phyloP scores from a whole-genome alignment of 2,113 vertebrate species.

The Salvelinus namaycush region DNA sequence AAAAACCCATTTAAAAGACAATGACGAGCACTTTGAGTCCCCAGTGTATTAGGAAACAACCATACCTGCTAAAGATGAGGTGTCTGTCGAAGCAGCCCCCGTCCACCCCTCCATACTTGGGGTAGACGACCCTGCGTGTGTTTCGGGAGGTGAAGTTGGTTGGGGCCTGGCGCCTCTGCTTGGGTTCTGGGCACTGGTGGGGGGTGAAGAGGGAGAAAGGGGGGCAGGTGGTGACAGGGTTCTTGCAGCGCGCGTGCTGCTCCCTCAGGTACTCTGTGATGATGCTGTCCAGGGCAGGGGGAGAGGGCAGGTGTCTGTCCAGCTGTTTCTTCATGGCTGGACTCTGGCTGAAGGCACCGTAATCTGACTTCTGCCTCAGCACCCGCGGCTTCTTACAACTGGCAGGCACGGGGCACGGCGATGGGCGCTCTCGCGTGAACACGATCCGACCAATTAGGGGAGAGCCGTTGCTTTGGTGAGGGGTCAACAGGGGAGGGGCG shows the following conservation, averaged over 20 bases:
- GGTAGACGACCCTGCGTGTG: conserved; percentile 90
- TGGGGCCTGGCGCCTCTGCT: conserved; percentile 96
- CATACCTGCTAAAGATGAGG: conserved; percentile 97
- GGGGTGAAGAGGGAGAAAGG: conserved; percentile 98
- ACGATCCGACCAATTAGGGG: conserved; percentile 92
- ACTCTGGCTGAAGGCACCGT: conserved; percentile 96
- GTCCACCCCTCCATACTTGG: conserved; percentile 97
- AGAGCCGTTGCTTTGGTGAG: conserved; percentile 80
- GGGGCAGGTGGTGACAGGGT: conserved; percentile 98
- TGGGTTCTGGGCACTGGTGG: conserved; percentile 98
- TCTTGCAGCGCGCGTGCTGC: conserved; percentile 98
- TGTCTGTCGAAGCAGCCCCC: conserved; percentile 98
- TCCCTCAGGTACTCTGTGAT: conserved; percentile 98
- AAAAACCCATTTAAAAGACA: no score
- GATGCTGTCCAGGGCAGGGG: conserved; percentile 95
- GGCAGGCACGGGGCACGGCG: conserved; percentile 75
- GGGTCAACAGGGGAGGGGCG: conserved; percentile 71
- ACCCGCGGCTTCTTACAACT: conserved; percentile 89
- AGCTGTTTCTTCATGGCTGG: conserved; percentile 98
- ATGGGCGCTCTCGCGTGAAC: conserved; percentile 90
- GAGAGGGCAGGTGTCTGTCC: conserved; percentile 95
- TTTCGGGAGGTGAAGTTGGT: conserved; percentile 95
- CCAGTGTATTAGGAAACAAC: conserved; percentile 4
- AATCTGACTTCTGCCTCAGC: conserved; percentile 95
- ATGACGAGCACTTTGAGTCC: not conserved